Percentiles rank a stretch among this genome's conserved stretches.
Evolutionary conservation across 2,888 invertebrate genomes (phyloP).

Genomic region (Arge pagana): DNA sequence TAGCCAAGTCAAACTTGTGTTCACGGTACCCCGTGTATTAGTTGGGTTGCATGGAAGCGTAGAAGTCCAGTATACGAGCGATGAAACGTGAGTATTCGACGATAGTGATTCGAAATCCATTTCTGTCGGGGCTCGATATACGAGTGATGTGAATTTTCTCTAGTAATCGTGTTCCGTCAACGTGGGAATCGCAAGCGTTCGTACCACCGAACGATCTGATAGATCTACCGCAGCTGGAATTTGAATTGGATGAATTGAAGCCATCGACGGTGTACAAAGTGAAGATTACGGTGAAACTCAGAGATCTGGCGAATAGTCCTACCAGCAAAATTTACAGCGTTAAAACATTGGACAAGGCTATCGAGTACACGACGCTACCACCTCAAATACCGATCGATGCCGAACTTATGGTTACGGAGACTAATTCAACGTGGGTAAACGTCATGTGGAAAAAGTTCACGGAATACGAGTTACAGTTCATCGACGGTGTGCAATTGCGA

Average conservation of each 20-base stretch:
- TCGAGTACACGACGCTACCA: constrained; percentile 62
- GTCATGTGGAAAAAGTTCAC: constrained; percentile 83
- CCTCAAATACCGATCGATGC: constrained; percentile 73
- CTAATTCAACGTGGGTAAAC: constrained; percentile 78
- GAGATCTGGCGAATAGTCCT: constrained; percentile 78
- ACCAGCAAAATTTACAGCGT: constrained; percentile 78
- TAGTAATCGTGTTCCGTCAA: constrained; percentile 70
- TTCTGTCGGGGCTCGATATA: neutral
- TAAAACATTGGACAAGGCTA: constrained; percentile 64
- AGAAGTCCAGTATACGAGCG: constrained; percentile 80
- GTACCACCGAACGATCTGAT: constrained; percentile 86
- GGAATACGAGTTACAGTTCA: constrained; percentile 79
- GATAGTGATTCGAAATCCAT: neutral
- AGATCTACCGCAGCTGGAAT: constrained; percentile 83
- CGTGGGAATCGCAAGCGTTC: constrained; percentile 84
- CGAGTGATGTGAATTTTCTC: too few species aligned
- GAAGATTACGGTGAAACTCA: constrained; percentile 77
- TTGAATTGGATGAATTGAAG: constrained; percentile 76
- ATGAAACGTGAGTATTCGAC: constrained; percentile 66
- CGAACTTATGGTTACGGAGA: constrained; percentile 72
- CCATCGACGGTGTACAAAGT: constrained; percentile 83
- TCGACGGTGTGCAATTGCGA: constrained; percentile 86
- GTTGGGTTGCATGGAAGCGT: constrained; percentile 87
- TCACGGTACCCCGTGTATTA: constrained; percentile 79
- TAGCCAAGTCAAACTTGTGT: constrained; percentile 78